Evolutionary conservation across 1,140 invertebrate genomes (phyloP).

Genomic region (Helicoverpa zea): DNA sequence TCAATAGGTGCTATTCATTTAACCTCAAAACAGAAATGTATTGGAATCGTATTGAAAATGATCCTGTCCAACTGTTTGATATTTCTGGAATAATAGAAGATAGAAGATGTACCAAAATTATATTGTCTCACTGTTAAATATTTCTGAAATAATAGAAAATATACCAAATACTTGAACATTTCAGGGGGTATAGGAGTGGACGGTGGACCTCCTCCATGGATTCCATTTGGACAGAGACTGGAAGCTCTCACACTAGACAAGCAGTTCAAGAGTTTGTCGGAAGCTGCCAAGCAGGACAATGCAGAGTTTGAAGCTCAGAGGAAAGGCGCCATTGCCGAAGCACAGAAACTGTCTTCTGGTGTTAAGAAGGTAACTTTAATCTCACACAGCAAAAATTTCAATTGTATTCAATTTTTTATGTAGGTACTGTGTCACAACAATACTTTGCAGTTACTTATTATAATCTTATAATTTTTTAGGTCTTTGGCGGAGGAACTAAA

Average conservation of each 20-base stretch:
- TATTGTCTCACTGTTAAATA: no score
- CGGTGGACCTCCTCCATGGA: slow-evolving; percentile 95
- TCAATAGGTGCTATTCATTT: no score
- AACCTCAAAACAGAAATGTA: background rate
- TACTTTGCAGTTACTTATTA: background rate
- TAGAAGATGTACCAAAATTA: no score
- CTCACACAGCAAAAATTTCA: background rate
- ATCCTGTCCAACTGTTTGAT: no score
- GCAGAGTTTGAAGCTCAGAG: slow-evolving; percentile 95
- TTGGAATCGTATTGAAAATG: background rate
- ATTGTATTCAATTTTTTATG: background rate
- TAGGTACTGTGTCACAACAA: background rate
- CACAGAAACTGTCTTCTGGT: slow-evolving; percentile 92
- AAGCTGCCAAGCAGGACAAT: slow-evolving; percentile 89
- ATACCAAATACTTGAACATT: background rate
- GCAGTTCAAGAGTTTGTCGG: slow-evolving; percentile 91
- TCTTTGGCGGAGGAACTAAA: slow-evolving; percentile 91
- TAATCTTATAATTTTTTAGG: slow-evolving; percentile 61
- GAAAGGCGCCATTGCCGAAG: slow-evolving; percentile 95
- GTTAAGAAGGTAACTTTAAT: slow-evolving; percentile 89
- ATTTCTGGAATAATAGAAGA: no score
- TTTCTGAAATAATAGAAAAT: background rate
- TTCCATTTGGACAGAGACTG: slow-evolving; percentile 94
- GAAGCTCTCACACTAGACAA: slow-evolving; percentile 88
- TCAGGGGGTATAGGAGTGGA: slow-evolving; percentile 88